phyloP scores from a whole-genome alignment of 2,113 vertebrate species.

The Eublepharis macularius region DNA sequence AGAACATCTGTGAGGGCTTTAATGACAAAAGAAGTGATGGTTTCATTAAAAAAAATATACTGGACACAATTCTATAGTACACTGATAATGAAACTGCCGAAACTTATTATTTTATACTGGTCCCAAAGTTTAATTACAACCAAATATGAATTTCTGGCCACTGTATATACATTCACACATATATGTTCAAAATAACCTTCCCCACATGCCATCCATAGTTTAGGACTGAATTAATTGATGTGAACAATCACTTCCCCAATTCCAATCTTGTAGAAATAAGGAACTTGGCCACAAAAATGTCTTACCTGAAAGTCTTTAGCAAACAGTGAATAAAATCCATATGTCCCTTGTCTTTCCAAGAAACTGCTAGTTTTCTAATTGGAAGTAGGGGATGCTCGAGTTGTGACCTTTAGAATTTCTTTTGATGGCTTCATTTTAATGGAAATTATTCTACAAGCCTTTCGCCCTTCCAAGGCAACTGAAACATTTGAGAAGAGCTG shows the following conservation, averaged over 20 bases:
- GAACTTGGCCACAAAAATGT: background rate
- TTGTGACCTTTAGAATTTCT: background rate
- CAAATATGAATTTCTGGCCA: background rate
- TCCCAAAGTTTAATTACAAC: background rate
- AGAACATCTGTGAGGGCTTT: constrained; percentile 48
- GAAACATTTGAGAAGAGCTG: background rate
- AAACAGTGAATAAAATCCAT: background rate
- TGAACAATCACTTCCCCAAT: background rate
- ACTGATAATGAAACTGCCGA: background rate
- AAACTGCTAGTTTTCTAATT: background rate
- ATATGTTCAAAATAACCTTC: background rate
- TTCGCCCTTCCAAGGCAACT: background rate
- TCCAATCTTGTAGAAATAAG: background rate
- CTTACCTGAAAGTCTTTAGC: background rate
- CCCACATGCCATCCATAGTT: background rate
- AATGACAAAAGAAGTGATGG: constrained; percentile 47
- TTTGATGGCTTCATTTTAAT: background rate
- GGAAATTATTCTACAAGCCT: background rate
- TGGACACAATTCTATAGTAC: background rate
- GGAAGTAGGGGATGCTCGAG: background rate
- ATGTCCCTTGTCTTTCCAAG: background rate
- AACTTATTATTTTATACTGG: background rate
- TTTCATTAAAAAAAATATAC: constrained; percentile 52
- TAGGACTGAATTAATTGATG: background rate
- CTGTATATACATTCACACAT: background rate